phyloP scores from a whole-genome alignment of 2,797 vertebrate species.

The Psittacula derbiana region DNA sequence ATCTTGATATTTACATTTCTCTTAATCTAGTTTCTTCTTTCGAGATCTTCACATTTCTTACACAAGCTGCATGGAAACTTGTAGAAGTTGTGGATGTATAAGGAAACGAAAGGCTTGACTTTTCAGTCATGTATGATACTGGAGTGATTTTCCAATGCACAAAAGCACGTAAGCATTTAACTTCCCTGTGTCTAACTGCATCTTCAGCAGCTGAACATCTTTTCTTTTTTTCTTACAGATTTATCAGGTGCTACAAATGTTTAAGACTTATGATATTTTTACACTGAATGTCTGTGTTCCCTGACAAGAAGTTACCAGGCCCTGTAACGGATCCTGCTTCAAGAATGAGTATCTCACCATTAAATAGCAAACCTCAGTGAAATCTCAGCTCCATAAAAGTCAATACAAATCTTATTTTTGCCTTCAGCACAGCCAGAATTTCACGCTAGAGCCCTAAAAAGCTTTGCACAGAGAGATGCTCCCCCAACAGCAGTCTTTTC shows the following conservation, averaged over 20 bases:
- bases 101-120: background rate
- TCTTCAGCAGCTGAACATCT: background rate
- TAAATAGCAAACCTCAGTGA: background rate
- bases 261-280: background rate
- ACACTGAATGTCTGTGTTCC: background rate
- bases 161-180: background rate
- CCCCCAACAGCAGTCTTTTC: background rate
- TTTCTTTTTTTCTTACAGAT: background rate
- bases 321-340: background rate
- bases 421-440: background rate
- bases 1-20: background rate
- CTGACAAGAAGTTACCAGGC: background rate
- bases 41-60: background rate
- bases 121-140: background rate
- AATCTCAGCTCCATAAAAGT: background rate
- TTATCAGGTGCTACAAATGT: background rate
- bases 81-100: background rate
- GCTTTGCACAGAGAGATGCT: background rate
- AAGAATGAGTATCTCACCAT: background rate
- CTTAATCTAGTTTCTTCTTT: background rate
- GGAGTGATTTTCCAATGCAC: background rate
- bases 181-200: background rate
- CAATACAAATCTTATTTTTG: background rate
- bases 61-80: fast-evolving
- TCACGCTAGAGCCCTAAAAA: background rate